Conservation (phyloP, 2,113 vertebrate genomes). For the Lathamus discolor region DNA sequence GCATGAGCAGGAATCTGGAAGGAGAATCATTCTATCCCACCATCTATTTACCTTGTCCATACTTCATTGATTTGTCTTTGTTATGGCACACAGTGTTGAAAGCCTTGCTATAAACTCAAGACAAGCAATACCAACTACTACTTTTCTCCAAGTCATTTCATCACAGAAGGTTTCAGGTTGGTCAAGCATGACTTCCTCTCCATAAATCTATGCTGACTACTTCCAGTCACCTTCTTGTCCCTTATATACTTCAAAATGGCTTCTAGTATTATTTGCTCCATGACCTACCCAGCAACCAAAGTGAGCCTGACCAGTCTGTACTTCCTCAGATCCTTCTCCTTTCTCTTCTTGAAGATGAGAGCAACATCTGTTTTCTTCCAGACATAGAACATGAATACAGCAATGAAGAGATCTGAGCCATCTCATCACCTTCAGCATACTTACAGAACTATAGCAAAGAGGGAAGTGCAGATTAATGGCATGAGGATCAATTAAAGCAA, state of each 20-base stretch:
- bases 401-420: background rate
- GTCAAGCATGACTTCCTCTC: background rate
- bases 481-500: background rate
- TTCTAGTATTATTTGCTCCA: background rate
- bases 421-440: background rate
- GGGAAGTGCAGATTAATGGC: background rate
- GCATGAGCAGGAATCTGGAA: background rate
- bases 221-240: background rate
- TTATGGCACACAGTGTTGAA: background rate
- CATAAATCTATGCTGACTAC: background rate
- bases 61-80: background rate
- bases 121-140: background rate
- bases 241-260: background rate
- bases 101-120: background rate
- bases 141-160: background rate
- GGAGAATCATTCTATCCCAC: background rate
- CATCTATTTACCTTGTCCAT: background rate
- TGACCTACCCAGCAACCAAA: background rate
- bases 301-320: background rate
- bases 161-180: background rate
- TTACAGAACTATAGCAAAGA: background rate
- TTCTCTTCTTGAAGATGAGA: background rate
- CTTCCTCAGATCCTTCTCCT: background rate
- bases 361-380: background rate
- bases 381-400: background rate